A percentile compares a stretch with the other conserved stretches of the same genome.
These are phyloP conservation scores for Drosophila paulistorum DNA, from an alignment of 1,140 invertebrate species.

Conservation along the genomic window DNA sequence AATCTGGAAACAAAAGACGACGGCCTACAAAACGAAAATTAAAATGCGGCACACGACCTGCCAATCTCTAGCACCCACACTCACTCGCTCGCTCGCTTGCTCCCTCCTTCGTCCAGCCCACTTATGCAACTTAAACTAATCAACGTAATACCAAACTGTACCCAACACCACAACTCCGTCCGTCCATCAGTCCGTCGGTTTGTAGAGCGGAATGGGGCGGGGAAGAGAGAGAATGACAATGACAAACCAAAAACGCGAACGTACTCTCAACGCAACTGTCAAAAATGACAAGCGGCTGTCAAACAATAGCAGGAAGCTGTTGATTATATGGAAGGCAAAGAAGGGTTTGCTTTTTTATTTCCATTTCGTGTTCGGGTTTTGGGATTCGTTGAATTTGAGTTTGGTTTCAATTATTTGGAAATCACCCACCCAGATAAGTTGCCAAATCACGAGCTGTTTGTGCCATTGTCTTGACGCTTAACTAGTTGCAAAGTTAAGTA, in stretches of 20 bases:
- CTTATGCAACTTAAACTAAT: constrained; percentile 76
- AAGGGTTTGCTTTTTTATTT: constrained; percentile 53
- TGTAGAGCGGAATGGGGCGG: background rate
- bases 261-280: constrained; percentile 72
- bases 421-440: constrained; percentile 49
- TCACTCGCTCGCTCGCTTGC: constrained; percentile 8
- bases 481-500: constrained; percentile 81
- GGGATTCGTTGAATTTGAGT: background rate
- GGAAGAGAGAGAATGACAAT: constrained; percentile 41
- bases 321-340: constrained; percentile 54
- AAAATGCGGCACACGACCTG: constrained; percentile 80
- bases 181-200: background rate
- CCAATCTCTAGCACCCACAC: constrained; percentile 66
- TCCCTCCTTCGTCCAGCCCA: constrained; percentile 9
- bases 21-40: constrained; percentile 74
- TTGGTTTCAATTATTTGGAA: constrained; percentile 8
- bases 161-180: constrained; percentile 2
- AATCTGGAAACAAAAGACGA: constrained; percentile 68
- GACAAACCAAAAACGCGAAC: constrained; percentile 74
- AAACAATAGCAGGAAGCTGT: constrained; percentile 70
- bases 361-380: constrained; percentile 13
- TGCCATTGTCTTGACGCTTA: constrained; percentile 68
- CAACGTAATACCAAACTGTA: constrained; percentile 66
- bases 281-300: constrained; percentile 76
- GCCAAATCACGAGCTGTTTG: constrained; percentile 52